These are phyloP conservation scores for Myzus persicae DNA, from an alignment of 1,140 invertebrate species.

Conservation along the genomic window DNA sequence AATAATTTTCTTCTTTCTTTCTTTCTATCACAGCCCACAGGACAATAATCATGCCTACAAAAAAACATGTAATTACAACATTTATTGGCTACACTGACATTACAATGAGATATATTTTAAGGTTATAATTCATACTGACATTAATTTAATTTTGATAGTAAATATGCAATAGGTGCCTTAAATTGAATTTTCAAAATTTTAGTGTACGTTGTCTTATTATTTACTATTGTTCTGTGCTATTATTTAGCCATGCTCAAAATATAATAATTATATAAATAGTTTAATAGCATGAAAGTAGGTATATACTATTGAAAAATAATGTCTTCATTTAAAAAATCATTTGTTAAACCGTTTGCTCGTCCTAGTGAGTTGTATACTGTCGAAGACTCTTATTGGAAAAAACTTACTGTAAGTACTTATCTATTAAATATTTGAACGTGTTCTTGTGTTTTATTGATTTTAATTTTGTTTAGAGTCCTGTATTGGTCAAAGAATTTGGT, in stretches of 20 bases:
- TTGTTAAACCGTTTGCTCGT: constrained; percentile 44
- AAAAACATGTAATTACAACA: no score
- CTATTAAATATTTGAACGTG: not conserved
- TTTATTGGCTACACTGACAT: not conserved
- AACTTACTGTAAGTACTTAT: constrained; percentile 73
- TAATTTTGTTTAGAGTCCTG: constrained; percentile 75
- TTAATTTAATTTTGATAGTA: not conserved
- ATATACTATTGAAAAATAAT: not conserved
- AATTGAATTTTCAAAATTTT: not conserved
- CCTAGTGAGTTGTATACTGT: constrained; percentile 64
- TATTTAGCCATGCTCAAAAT: not conserved
- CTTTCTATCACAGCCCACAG: no score
- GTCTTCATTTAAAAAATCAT: constrained; percentile 54
- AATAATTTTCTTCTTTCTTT: no score
- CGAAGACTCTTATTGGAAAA: constrained; percentile 86
- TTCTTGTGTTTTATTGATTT: constrained; percentile 20
- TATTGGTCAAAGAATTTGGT: constrained; percentile 90
- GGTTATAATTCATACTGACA: not conserved
- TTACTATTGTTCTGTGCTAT: no score
- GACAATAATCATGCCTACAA: no score
- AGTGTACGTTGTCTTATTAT: no score
- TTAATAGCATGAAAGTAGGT: not conserved
- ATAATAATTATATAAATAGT: not conserved
- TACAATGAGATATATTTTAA: not conserved
- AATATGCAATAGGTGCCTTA: no score